Conservation (phyloP, 2,888 invertebrate species). For the Limnephilus rhombicus region DNA sequence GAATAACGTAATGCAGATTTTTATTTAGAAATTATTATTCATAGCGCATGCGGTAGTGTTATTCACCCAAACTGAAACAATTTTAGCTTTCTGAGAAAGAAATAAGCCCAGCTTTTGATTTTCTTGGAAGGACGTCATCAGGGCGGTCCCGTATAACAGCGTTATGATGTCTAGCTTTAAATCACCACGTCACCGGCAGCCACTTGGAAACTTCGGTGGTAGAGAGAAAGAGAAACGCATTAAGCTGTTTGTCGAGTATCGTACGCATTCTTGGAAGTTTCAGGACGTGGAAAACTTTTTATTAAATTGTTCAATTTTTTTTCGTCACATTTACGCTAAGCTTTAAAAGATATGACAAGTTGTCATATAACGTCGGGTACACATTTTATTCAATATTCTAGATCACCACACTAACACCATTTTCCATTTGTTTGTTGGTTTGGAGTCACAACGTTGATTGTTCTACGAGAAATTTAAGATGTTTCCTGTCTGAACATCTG, state of each 20-base stretch:
- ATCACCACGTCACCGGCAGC: not conserved
- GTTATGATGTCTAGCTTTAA: not conserved
- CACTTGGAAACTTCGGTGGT: not conserved
- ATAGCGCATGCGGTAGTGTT: not conserved
- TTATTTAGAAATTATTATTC: not conserved
- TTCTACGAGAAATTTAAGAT: too few species aligned
- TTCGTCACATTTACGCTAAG: not conserved
- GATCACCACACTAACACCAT: too few species aligned
- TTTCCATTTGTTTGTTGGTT: too few species aligned
- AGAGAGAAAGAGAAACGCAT: not conserved
- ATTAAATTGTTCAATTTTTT: not conserved
- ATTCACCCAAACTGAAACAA: not conserved
- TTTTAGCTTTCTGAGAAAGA: not conserved
- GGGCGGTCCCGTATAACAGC: not conserved
- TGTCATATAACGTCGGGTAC: too few species aligned
- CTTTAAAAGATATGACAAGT: not conserved
- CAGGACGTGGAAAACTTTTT: not conserved
- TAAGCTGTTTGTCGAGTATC: not conserved
- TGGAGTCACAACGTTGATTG: too few species aligned
- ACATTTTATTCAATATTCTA: too few species aligned
- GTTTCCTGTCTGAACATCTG: not conserved
- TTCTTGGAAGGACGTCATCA: not conserved
- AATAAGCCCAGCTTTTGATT: not conserved
- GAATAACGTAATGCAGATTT: not conserved
- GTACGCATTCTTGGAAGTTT: not conserved